Evolutionary conservation across 2,113 vertebrate genomes (phyloP).

Genomic region (Neodontobutis hainanensis): DNA sequence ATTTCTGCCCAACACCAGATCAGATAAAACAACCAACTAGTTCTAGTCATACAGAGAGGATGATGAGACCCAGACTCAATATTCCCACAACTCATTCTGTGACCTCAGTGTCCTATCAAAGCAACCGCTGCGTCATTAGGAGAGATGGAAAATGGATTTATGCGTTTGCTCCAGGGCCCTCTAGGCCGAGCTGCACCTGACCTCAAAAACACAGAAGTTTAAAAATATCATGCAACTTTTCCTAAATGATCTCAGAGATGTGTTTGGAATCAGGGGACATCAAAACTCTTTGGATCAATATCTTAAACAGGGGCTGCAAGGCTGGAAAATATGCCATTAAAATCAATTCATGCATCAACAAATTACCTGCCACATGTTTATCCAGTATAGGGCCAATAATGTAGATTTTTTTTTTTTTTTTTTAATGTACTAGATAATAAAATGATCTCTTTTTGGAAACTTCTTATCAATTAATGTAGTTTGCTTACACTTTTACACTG

Average conservation of each 20-base stretch:
- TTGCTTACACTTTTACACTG: too few relatives aligned
- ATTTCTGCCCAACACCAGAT: not conserved
- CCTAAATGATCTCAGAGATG: not conserved
- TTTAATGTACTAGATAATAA: too few relatives aligned
- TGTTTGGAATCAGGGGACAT: too few relatives aligned
- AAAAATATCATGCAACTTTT: not conserved
- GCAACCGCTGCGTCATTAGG: constrained; percentile 27
- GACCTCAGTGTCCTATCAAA: constrained; percentile 30
- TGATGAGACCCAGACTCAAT: not conserved
- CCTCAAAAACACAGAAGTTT: constrained; percentile 1
- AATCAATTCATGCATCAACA: not conserved
- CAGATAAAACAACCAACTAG: not conserved
- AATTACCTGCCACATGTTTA: not conserved
- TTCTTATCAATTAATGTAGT: too few relatives aligned
- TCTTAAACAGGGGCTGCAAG: not conserved
- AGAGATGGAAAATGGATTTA: constrained; percentile 16
- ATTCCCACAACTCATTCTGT: constrained; percentile 45
- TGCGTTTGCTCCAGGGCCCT: constrained; percentile 7
- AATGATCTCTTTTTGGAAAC: too few relatives aligned
- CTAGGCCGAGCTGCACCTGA: not conserved
- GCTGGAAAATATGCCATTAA: not conserved
- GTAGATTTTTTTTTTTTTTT: not conserved
- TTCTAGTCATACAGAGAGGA: not conserved
- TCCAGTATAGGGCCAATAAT: not conserved
- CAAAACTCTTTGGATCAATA: not conserved